These are phyloP conservation scores for Drosophila colorata DNA, from an alignment of 2,888 invertebrate species.

Conservation along the genomic window DNA sequence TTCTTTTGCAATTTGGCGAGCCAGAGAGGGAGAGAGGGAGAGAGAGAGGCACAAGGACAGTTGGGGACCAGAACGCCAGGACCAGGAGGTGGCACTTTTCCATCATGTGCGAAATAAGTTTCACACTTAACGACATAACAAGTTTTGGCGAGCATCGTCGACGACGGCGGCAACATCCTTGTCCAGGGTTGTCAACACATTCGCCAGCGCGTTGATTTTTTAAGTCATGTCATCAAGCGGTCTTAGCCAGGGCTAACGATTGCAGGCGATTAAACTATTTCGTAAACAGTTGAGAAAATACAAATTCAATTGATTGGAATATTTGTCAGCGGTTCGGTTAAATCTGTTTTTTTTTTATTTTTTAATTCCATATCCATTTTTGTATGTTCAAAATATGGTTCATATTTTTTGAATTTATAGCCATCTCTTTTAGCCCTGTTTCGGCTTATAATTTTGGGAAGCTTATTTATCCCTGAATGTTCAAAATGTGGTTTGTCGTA, in stretches of 20 bases:
- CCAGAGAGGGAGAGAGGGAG: not conserved
- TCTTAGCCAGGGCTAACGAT: constrained; percentile 21
- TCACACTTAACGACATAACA: constrained; percentile 81
- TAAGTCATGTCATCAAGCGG: constrained; percentile 64
- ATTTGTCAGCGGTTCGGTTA: no score
- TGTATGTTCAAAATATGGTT: no score
- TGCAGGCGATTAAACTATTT: constrained; percentile 5
- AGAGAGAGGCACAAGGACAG: not conserved
- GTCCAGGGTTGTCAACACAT: constrained; percentile 66
- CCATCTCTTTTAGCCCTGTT: no score
- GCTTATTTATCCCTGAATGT: no score
- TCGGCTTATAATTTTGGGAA: no score
- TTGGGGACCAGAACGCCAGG: not conserved
- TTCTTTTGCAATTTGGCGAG: constrained; percentile 74
- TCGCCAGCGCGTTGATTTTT: constrained; percentile 42
- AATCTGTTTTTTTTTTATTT: no score
- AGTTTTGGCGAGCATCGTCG: constrained; percentile 61
- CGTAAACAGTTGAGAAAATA: not conserved
- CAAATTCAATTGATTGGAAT: not conserved
- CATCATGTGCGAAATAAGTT: constrained; percentile 81
- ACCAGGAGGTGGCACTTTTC: constrained; percentile 37
- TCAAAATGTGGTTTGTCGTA: no score
- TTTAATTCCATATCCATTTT: no score
- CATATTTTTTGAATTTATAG: no score
- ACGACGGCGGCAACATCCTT: constrained; percentile 33